Percentiles rank a stretch among this genome's conserved stretches.
phyloP scores from a whole-genome alignment of 1,140 invertebrate species.

The Steinernema feltiae region DNA sequence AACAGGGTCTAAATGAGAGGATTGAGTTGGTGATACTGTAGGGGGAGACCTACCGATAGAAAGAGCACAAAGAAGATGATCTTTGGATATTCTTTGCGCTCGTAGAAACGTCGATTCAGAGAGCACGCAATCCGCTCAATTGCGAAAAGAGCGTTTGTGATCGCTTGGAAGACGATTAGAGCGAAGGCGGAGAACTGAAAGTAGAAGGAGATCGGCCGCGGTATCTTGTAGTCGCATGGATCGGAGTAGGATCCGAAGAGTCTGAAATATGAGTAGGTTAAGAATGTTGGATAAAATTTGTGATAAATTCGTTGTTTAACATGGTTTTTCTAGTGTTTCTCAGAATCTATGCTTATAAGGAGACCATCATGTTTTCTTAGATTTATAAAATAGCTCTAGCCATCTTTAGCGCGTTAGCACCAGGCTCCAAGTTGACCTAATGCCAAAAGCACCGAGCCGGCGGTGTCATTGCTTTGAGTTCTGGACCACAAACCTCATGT shows the following conservation, averaged over 20 bases:
- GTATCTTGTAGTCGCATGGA: background rate
- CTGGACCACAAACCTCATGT: too few relatives aligned
- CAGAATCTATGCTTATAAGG: too few relatives aligned
- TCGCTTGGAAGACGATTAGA: background rate
- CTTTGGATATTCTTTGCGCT: background rate
- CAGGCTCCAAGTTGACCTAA: too few relatives aligned
- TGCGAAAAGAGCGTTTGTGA: background rate
- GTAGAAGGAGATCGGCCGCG: background rate
- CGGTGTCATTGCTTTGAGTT: too few relatives aligned
- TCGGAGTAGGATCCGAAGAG: background rate
- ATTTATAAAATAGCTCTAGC: too few relatives aligned
- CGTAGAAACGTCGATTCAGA: background rate
- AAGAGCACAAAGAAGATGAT: background rate
- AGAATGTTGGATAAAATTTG: background rate
- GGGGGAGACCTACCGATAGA: background rate
- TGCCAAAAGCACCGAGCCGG: too few relatives aligned
- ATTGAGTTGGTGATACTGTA: background rate
- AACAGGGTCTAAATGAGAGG: background rate
- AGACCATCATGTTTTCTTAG: too few relatives aligned
- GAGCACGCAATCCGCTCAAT: background rate
- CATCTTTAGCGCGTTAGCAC: too few relatives aligned
- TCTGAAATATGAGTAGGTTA: background rate
- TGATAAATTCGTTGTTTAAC: too few relatives aligned
- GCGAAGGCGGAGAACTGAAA: background rate
- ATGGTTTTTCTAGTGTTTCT: too few relatives aligned